phyloP scores from a whole-genome alignment of 2,888 invertebrate species.

The Scaptomyza flava region DNA sequence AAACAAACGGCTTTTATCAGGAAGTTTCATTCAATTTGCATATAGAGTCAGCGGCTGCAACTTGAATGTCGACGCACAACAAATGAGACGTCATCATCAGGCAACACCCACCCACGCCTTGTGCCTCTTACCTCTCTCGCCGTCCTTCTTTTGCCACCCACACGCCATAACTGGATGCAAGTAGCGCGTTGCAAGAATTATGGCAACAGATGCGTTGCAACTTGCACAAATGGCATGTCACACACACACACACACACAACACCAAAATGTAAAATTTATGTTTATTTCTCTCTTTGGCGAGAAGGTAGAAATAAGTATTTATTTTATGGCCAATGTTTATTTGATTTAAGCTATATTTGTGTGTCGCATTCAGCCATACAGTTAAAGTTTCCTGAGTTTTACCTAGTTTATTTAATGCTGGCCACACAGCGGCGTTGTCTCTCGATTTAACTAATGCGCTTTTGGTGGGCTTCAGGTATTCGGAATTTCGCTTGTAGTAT shows the following conservation, averaged over 20 bases:
- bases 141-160: not conserved
- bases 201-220: conserved; percentile 75
- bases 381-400: conserved; percentile 27
- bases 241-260: conserved; percentile 18
- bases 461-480: conserved; percentile 55
- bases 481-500: conserved; percentile 50
- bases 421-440: conserved; percentile 42
- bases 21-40: conserved; percentile 30
- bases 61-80: conserved; percentile 12
- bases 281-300: conserved; percentile 45
- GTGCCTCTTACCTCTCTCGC: not conserved
- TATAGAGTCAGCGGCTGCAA: conserved; percentile 33
- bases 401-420: conserved; percentile 37
- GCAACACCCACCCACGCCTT: conserved; percentile 31
- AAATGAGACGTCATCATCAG: conserved; percentile 72
- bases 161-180: conserved; percentile 33
- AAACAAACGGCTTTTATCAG: conserved; percentile 19
- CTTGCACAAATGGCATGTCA: conserved; percentile 41
- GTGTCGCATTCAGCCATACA: conserved; percentile 52
- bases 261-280: conserved; percentile 68
- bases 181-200: conserved; percentile 71
- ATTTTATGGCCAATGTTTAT: conserved; percentile 74
- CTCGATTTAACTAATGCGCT: conserved; percentile 65
- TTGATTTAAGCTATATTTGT: conserved; percentile 69
- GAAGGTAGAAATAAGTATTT: conserved; percentile 62